Evolutionary conservation across 2,113 vertebrate genomes (phyloP), one percentile per base, ranked within the genome.

Genomic region (Hymenochirus boettgeri): DNA sequence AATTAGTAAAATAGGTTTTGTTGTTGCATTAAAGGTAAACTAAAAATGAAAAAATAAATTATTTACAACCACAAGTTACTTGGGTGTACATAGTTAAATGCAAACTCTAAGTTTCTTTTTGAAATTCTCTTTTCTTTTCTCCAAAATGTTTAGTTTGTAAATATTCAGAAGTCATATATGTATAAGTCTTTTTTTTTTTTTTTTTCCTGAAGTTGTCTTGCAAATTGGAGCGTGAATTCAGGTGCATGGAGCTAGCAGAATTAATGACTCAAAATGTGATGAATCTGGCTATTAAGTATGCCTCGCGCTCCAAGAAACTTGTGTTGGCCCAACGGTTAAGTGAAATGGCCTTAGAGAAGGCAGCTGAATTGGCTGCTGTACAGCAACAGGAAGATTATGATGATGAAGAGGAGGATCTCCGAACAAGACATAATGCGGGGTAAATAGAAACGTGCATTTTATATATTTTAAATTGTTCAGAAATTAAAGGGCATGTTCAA

Each of bases 181-280:
- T n/a, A n/a, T n/a, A n/a, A n/a, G n/a, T 23, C 1, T 23, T 42
- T 50, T 4, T 21, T 26, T 45, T 15, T 10, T 9, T 37, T 46
- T 17, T 73, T 74, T 33, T 39, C 45, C 59, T 27, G 60, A 82
- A 99, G 96, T 78, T 99, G 69, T 96, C 96, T 15, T 98, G 95
- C 70, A 97, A 90, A 72, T 79, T 98, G 81, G 93, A 97, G 62
- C 79, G 96, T 1, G 96, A 98, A 80, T 96, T 94, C 21, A 95
- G 95, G 52, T 95, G 92, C 1, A 71, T 96, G 82, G 96, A 99
- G 52, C 86, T 99, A 67, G 93, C 94, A 0, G 88, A 89, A 63
- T 77, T 96, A 51, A 99, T 99, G 96, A 90, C 91, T 1, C 94
- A 85, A 15, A 89, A 73, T 19, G 95, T 89, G 57, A 79, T 92